Conservation (phyloP, 37 sponge, comb jelly and placozoan genomes). For the Petrosia ficiformis region DNA sequence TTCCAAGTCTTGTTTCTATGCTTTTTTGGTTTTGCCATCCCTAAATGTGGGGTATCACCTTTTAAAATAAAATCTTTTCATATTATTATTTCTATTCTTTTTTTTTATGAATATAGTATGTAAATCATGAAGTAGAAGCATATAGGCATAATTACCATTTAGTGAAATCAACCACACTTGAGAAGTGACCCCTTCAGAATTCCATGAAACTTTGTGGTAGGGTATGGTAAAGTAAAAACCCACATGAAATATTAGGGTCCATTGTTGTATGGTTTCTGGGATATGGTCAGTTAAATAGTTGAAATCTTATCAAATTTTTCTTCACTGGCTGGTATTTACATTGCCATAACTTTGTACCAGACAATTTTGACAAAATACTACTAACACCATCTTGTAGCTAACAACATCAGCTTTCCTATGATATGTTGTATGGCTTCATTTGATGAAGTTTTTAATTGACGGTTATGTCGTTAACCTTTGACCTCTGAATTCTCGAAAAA, state of each 20-base stretch:
- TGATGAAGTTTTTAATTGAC: background rate
- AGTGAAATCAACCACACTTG: conserved; percentile 4
- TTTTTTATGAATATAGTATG: no score
- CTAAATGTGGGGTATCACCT: no score
- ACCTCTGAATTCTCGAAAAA: background rate
- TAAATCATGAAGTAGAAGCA: no score
- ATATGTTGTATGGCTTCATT: background rate
- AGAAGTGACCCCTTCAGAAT: background rate
- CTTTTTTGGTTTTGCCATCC: no score
- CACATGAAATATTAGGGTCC: background rate
- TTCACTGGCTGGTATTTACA: background rate
- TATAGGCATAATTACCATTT: no score
- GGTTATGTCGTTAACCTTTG: background rate
- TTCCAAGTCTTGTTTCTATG: no score
- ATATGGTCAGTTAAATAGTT: background rate
- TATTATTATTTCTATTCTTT: no score
- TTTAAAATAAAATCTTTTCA: no score
- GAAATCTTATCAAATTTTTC: background rate
- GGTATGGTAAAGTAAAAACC: background rate
- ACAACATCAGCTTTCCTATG: background rate
- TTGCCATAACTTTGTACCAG: background rate
- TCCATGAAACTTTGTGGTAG: background rate
- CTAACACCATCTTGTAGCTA: background rate
- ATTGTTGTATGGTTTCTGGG: background rate
- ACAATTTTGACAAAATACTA: background rate